Conservation (phyloP, 2,113 vertebrate genomes). For the Sorex fumeus region DNA sequence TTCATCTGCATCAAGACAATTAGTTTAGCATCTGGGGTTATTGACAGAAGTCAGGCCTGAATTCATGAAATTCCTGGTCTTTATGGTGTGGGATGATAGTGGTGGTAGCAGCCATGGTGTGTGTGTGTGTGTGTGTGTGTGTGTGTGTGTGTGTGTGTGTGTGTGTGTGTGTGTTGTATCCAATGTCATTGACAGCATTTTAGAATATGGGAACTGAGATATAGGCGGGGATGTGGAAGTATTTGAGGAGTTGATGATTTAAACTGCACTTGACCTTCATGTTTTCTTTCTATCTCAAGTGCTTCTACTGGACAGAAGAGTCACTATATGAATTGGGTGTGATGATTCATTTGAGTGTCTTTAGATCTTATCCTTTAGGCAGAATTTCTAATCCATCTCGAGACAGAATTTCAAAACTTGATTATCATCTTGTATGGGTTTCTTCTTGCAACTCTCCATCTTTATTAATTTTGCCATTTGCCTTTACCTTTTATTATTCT, state of each 20-base stretch:
- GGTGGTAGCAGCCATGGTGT: background rate
- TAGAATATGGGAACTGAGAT: background rate
- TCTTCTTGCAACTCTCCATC: background rate
- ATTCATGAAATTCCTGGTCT: background rate
- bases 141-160: background rate
- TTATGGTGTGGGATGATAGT: background rate
- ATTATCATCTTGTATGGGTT: background rate
- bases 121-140: rapidly evolving
- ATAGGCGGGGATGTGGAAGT: background rate
- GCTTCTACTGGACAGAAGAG: background rate
- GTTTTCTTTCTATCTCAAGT: background rate
- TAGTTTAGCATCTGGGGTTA: conserved; percentile 75
- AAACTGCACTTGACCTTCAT: background rate
- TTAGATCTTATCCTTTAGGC: background rate
- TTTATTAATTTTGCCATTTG: background rate
- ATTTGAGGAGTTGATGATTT: background rate
- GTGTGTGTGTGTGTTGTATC: background rate
- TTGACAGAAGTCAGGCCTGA: conserved; percentile 69
- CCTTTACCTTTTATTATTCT: background rate
- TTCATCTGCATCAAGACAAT: conserved; percentile 78
- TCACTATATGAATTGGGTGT: background rate
- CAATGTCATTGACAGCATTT: background rate
- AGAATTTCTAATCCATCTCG: background rate
- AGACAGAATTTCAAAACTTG: background rate
- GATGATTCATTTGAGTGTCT: background rate